Conservation (phyloP, 2,888 invertebrate species). For the Drosophila tripunctata region DNA sequence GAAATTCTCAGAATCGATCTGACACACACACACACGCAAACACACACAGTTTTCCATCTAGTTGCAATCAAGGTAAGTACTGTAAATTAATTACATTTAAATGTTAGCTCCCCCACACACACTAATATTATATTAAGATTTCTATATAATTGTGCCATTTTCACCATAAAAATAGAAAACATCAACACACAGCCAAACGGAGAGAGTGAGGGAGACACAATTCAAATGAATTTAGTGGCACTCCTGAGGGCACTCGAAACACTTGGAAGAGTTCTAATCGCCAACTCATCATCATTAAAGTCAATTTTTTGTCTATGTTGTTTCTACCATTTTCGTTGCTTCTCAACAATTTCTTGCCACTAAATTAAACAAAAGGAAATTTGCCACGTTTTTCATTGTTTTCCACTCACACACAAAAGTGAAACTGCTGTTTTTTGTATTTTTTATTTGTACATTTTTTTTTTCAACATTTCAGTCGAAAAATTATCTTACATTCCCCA, state of each 20-base stretch:
- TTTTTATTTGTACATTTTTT: too few species aligned
- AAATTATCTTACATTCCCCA: slow-evolving; percentile 41
- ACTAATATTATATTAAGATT: slow-evolving; percentile 32
- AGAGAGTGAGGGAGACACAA: slow-evolving; percentile 23
- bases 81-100: slow-evolving; percentile 71
- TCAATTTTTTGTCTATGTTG: slow-evolving; percentile 63
- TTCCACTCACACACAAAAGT: slow-evolving; percentile 59
- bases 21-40: background rate
- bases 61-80: slow-evolving; percentile 35
- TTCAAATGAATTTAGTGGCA: slow-evolving; percentile 71
- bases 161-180: slow-evolving; percentile 52
- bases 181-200: slow-evolving; percentile 18
- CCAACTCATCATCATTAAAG: slow-evolving; percentile 83
- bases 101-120: slow-evolving; percentile 35
- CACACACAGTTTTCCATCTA: slow-evolving; percentile 5
- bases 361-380: slow-evolving; percentile 77
- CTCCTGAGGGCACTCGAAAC: slow-evolving; percentile 44
- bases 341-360: slow-evolving; percentile 64
- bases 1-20: slow-evolving; percentile 52
- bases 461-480: slow-evolving; percentile 49
- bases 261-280: slow-evolving; percentile 71
- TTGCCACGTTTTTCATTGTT: slow-evolving; percentile 82
- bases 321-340: slow-evolving; percentile 49
- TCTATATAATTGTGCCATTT: slow-evolving; percentile 70
- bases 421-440: slow-evolving; percentile 68